These are phyloP conservation scores for Coregonus suidteri DNA, from an alignment of 2,797 vertebrate species.

Conservation along the genomic window DNA sequence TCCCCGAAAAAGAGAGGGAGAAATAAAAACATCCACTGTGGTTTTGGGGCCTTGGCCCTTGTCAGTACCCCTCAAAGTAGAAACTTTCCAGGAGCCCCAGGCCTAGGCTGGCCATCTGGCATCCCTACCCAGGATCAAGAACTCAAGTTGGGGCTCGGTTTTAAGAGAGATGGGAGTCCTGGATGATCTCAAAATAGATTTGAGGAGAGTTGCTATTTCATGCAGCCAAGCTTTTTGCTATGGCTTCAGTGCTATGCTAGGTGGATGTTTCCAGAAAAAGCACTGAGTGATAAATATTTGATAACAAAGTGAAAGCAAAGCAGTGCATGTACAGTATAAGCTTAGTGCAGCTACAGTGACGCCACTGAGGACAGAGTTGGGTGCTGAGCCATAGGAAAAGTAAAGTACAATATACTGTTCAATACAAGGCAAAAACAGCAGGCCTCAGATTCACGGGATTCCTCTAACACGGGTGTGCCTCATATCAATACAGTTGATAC, in stretches of 20 bases:
- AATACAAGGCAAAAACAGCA: neutral
- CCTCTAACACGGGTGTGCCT: no score
- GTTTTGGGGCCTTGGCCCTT: neutral
- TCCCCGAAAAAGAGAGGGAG: neutral
- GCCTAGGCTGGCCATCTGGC: neutral
- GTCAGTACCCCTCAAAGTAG: neutral
- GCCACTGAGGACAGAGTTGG: slow-evolving; percentile 7
- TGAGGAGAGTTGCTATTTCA: neutral
- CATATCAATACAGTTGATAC: no score
- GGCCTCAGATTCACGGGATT: neutral
- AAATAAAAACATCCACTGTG: neutral
- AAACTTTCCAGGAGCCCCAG: neutral
- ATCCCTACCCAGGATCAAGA: no score
- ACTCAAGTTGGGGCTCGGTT: no score
- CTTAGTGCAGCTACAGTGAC: slow-evolving; percentile 16
- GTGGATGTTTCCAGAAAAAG: slow-evolving; percentile 20
- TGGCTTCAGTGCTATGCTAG: slow-evolving; percentile 2
- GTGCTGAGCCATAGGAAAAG: slow-evolving; percentile 8
- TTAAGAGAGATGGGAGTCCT: no score
- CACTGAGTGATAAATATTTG: slow-evolving; percentile 62
- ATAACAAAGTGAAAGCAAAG: slow-evolving; percentile 46
- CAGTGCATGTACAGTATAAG: slow-evolving; percentile 9
- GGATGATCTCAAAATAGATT: neutral
- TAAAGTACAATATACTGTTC: slow-evolving; percentile 5
- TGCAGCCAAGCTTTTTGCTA: neutral